Base-by-base conservation (phyloP, 2,888 invertebrate genomes). In the Sisyra nigra region DNA sequence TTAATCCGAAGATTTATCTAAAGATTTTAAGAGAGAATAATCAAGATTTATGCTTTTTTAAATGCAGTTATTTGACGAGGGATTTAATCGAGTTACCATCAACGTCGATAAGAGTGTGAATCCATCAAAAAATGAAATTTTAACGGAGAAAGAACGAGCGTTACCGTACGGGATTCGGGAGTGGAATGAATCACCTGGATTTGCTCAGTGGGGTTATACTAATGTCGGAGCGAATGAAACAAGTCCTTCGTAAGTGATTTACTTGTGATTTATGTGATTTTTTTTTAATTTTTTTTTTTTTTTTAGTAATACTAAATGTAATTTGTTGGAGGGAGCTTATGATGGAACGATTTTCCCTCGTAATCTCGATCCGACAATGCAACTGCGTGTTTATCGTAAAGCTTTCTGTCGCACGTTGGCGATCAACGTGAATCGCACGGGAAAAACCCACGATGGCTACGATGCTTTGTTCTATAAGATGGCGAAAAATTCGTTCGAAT, bases 321-420 rank as follows among this genome's bases (percentile, higher is more conserved):
- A 82, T 55, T 65, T 69, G 3, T 65, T 86, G 11, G 68, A 68
- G 49, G 79, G 83, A 13, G 57, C 71, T 0, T 80, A 75, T 48
- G 87, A 87, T 56, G 87, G 84, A 1, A 68, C 78, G 1, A 57
- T 76, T 2, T 85, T 82, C 51, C 81, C 85, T 0, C 60, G 69
- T 1, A 62, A 71, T 38, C 53, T 88, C 41, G 58, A 60, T 3
- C 59, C 65, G 17, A 65, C 71, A 44, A 62, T 65, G 0, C 65
- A 63, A 0, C 66, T 87, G 47, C 61, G 69, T 11, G 56, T 86
- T 6, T 89, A 76, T 59, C 69, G 85, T 17, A 75, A 77, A 50
- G 74, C 83, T 1, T 78, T 89, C 53, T 91, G 89, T 57, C 69
- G 86, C 37, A 68, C 79, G 1, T 53, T 86, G 32, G 74, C 70